Evolutionary conservation across 1,140 invertebrate genomes (phyloP), one percentile per base, ranked within the genome.

Genomic region (Zophobas atratus): DNA sequence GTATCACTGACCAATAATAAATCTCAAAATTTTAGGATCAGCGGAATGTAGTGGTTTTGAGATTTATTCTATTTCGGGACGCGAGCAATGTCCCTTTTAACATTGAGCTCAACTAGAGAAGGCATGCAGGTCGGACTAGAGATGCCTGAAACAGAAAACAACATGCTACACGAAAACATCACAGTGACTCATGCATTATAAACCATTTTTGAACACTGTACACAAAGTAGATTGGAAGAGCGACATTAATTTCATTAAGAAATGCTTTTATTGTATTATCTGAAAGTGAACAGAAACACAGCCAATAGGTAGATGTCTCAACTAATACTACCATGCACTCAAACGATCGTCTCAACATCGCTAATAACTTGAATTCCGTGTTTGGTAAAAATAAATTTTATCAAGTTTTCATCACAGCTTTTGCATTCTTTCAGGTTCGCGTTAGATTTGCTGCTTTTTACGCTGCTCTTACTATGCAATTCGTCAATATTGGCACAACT

Each of bases 331-430:
- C 4, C 72, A 75, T 57, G 36, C 53, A 75, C 55, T 87, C 90
- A 93, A 81, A 94, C 91, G 75, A 92, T 91, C 55, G 92, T 93
- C 83, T 94, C 93, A 43, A 92, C 92, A 83, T 93, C 92, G 81
- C 92, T 93, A 35, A 94, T 93, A 43, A 94, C 92, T 83, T 93
- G 92, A 79, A 94, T 93, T 8, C 92, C 92, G 79, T 93, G 91
- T 82, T 93, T 92, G 1, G 92, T 93, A 51, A 93, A 87, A 81
- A 93, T 92, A 86, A 93, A 90, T 80, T 92, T 91, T 4, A 93
- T 91, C 41, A 90, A 89, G 84, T 92, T 92, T 77, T 91, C 92
- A 78, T 92, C 91, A 76, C 89, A 90, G 51, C 88, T 86, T 60
- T 88, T 88, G 20, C 84, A 82, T 70, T 86, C 82, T 81, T 85